Evolutionary conservation across 2,888 invertebrate species (phyloP).

Genomic region (Apomyelois bistriatella): DNA sequence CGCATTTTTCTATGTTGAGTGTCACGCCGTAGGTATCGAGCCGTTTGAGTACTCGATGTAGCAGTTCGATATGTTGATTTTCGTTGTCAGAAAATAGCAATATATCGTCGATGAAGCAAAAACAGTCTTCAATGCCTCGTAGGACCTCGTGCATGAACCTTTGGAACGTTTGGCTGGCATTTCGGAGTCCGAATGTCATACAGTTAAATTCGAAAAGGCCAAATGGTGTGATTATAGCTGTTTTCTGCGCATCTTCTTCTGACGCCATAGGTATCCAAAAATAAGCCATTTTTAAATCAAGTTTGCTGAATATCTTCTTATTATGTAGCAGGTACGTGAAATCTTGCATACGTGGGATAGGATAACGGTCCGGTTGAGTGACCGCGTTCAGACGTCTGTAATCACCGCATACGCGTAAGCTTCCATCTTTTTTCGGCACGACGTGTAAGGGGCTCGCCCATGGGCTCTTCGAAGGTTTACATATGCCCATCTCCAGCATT

Average conservation of each 20-base stretch:
- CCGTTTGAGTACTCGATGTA: slow-evolving; percentile 11
- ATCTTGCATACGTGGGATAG: no score
- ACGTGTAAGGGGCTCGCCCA: slow-evolving; percentile 29
- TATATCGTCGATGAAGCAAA: background rate
- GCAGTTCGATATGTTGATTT: no score
- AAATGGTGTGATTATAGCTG: no score
- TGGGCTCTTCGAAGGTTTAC: slow-evolving; percentile 19
- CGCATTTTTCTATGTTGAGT: slow-evolving; percentile 20
- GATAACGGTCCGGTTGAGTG: no score
- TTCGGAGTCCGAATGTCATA: slow-evolving; percentile 34
- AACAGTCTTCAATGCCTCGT: slow-evolving; percentile 20
- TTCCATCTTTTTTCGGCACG: slow-evolving; percentile 28
- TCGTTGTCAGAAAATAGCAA: no score
- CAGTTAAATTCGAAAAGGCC: slow-evolving; percentile 24
- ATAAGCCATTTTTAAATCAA: slow-evolving; percentile 31
- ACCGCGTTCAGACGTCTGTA: background rate
- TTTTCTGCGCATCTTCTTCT: no score
- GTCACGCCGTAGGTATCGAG: slow-evolving; percentile 19
- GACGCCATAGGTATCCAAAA: slow-evolving; percentile 18
- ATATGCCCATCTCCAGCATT: slow-evolving; percentile 22
- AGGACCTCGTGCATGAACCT: slow-evolving; percentile 19
- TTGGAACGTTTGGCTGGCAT: slow-evolving; percentile 36
- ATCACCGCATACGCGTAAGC: slow-evolving; percentile 15
- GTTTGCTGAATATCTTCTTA: no score
- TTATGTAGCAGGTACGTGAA: no score